Percentiles rank a stretch among this genome's conserved stretches.
phyloP scores from a whole-genome alignment of 2,113 vertebrate genomes.

The Microtus pennsylvanicus region DNA sequence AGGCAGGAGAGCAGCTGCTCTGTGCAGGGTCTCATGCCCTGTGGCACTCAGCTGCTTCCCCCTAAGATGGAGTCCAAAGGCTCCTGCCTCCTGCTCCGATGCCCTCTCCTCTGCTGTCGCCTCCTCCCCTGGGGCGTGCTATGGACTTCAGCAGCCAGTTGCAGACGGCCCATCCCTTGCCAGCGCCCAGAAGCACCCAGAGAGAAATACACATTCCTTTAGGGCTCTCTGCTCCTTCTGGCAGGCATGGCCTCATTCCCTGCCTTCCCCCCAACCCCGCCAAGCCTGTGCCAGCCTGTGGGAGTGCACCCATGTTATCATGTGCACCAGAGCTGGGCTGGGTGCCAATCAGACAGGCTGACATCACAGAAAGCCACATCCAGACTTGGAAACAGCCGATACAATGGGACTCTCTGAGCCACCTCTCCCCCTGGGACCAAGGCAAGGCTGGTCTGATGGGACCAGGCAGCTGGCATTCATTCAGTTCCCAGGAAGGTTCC shows the following conservation, averaged over 20 bases:
- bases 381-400: conserved; percentile 4
- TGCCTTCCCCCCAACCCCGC: neutral
- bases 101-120: neutral
- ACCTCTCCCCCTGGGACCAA: neutral
- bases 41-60: neutral
- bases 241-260: neutral
- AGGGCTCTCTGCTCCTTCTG: neutral
- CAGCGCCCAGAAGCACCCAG: neutral
- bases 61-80: neutral
- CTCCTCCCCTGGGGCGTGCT: accelerated
- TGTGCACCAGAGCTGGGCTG: neutral
- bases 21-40: neutral
- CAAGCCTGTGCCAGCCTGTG: neutral
- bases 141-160: neutral
- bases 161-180: neutral
- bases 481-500: neutral
- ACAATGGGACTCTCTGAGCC: neutral
- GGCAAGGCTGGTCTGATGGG: neutral
- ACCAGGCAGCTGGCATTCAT: neutral
- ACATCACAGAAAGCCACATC: conserved; percentile 47
- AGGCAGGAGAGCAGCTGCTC: neutral
- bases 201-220: neutral
- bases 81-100: neutral
- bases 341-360: conserved; percentile 62
- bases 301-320: neutral